Percentiles rank a stretch among this genome's conserved stretches.
phyloP scores from a whole-genome alignment of 2,888 invertebrate species.

The Elmis aenea region DNA sequence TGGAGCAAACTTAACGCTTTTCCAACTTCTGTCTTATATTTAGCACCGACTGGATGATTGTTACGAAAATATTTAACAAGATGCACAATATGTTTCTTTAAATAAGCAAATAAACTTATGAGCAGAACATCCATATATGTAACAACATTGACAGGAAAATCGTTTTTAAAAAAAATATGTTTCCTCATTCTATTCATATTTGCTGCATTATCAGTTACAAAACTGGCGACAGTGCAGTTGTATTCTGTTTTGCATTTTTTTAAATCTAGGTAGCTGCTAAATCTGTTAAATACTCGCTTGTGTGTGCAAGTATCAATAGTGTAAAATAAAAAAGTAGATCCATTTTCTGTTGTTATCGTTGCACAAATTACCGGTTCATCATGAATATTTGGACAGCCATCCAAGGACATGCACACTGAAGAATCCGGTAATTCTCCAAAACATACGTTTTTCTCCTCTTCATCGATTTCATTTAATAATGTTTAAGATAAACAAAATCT shows the following conservation, averaged over 20 bases:
- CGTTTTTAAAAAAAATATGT: conserved; percentile 3
- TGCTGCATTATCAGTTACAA: conserved; percentile 15
- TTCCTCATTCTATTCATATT: conserved; percentile 12
- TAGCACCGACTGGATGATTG: conserved; percentile 11
- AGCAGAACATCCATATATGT: conserved; percentile 15
- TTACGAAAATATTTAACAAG: conserved; percentile 16
- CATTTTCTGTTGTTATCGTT: conserved; percentile 10
- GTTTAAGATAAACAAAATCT: conserved; percentile 7
- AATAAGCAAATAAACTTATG: conserved; percentile 15
- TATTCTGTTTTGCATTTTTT: conserved; percentile 6
- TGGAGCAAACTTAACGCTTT: conserved; percentile 15
- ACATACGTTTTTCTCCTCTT: conserved; percentile 10
- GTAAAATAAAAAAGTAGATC: conserved; percentile 9
- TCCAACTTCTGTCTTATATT: conserved; percentile 14
- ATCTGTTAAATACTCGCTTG: conserved; percentile 13
- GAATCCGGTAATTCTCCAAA: conserved; percentile 1
- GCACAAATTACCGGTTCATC: conserved; percentile 19
- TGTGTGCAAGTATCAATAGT: conserved; percentile 18
- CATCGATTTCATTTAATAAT: conserved; percentile 14
- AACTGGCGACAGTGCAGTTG: conserved; percentile 11
- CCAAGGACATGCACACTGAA: conserved; percentile 14
- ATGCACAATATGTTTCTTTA: conserved; percentile 13
- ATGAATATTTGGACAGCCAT: conserved; percentile 23
- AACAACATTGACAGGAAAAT: conserved; percentile 5
- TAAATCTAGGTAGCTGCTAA: conserved; percentile 7